These are phyloP conservation scores for Drosophila cognata DNA, from an alignment of 2,888 invertebrate species.

Conservation along the genomic window DNA sequence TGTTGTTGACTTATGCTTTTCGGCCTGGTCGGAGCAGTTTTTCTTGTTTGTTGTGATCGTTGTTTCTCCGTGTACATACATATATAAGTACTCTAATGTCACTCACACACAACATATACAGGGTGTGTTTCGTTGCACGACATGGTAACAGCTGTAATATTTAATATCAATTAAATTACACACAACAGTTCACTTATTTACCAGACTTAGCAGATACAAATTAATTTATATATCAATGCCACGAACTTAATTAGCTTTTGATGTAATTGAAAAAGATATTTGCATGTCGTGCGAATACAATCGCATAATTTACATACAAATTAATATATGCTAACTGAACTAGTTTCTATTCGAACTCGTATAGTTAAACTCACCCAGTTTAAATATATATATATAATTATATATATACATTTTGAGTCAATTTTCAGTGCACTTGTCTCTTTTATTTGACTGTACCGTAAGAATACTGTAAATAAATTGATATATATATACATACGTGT, in stretches of 20 bases:
- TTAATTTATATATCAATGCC: not conserved
- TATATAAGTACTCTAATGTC: constrained; percentile 11
- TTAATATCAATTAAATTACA: not conserved
- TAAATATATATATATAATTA: not conserved
- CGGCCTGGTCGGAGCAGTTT: constrained; percentile 56
- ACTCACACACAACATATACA: constrained; percentile 3
- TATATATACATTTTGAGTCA: not conserved
- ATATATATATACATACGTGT: not conserved
- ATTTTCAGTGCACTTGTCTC: not conserved
- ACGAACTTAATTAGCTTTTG: not conserved
- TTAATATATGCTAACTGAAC: not conserved
- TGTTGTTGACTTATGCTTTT: constrained; percentile 37
- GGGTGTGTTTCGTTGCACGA: constrained; percentile 1
- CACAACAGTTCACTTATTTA: not conserved
- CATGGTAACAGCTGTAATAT: not conserved
- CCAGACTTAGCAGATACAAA: not conserved
- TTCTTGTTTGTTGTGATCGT: constrained; percentile 75
- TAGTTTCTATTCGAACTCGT: not conserved
- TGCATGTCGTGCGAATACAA: not conserved
- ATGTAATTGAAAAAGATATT: not conserved
- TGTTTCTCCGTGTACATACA: constrained; percentile 48
- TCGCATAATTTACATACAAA: not conserved
- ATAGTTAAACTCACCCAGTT: not conserved
- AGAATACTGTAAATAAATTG: not conserved
- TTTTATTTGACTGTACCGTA: not conserved